phyloP scores from a whole-genome alignment of 2,888 invertebrate genomes.

The Andrena haemorrhoa region DNA sequence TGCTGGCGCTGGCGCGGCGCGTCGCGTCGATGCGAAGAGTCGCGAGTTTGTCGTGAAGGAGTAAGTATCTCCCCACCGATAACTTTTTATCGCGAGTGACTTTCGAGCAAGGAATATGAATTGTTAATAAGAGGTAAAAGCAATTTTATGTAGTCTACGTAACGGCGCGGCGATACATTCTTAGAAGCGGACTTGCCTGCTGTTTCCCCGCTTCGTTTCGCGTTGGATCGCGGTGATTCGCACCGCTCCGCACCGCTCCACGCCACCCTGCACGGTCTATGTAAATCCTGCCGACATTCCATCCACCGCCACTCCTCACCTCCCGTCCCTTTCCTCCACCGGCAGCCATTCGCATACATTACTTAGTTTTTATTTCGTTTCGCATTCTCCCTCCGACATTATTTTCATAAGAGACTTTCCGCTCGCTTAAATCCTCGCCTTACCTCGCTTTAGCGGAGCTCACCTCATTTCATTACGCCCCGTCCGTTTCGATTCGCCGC shows the following conservation, averaged over 20 bases:
- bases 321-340: conserved; percentile 52
- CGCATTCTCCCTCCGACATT: conserved; percentile 80
- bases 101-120: conserved; percentile 83
- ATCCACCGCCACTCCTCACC: conserved; percentile 49
- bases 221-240: conserved; percentile 37
- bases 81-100: conserved; percentile 81
- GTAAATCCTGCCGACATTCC: conserved; percentile 75
- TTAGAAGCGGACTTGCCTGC: conserved; percentile 65
- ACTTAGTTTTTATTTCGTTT: conserved; percentile 81
- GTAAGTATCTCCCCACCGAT: conserved; percentile 80
- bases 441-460: conserved; percentile 56
- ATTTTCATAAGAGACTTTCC: conserved; percentile 80
- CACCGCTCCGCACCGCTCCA: conserved; percentile 19
- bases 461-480: not conserved
- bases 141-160: conserved; percentile 84
- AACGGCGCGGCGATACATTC: conserved; percentile 80
- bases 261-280: conserved; percentile 68
- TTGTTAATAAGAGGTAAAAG: conserved; percentile 84
- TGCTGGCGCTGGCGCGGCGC: not conserved
- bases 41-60: not conserved
- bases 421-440: conserved; percentile 64
- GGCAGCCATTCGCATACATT: conserved; percentile 79
- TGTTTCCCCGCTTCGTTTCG: conserved; percentile 43
- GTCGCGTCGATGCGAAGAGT: not conserved
- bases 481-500: not conserved